Evolutionary conservation across 1,140 invertebrate genomes (phyloP).

Genomic region (Mylabris phalerata): DNA sequence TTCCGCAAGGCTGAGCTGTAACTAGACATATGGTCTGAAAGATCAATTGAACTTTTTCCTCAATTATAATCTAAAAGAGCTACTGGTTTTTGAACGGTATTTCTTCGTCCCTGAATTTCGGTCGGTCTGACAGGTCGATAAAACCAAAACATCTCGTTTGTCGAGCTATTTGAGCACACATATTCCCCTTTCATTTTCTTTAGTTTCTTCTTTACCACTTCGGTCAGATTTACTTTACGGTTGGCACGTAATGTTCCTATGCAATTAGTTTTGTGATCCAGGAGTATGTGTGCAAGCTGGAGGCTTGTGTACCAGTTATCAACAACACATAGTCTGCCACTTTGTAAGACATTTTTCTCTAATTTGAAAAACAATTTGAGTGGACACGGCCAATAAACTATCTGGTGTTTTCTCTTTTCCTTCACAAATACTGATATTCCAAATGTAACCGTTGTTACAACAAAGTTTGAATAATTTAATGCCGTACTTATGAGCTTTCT

Average conservation of each 20-base stretch:
- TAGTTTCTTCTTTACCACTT: neutral
- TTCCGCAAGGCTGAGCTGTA: constrained; percentile 17
- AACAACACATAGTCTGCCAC: neutral
- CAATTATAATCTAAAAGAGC: neutral
- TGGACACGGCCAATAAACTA: neutral
- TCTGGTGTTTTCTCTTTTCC: neutral
- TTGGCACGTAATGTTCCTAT: neutral
- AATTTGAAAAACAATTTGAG: neutral
- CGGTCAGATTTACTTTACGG: neutral
- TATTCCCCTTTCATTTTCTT: neutral
- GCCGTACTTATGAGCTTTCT: constrained; percentile 26
- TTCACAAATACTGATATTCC: neutral
- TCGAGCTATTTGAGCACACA: neutral
- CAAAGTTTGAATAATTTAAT: constrained; percentile 24
- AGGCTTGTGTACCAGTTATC: neutral
- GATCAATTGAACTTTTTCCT: constrained; percentile 18
- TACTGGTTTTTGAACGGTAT: neutral
- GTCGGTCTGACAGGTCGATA: neutral
- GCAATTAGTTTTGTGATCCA: neutral
- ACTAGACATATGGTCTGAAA: constrained; percentile 22
- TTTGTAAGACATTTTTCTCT: neutral
- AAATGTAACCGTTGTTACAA: neutral
- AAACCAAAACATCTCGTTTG: neutral
- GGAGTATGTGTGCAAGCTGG: no score
- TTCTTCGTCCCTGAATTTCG: neutral